A percentile compares a stretch with the other conserved stretches of the same genome.
Evolutionary conservation across 2,113 vertebrate species (phyloP).

Genomic region (Delphinus delphis): DNA sequence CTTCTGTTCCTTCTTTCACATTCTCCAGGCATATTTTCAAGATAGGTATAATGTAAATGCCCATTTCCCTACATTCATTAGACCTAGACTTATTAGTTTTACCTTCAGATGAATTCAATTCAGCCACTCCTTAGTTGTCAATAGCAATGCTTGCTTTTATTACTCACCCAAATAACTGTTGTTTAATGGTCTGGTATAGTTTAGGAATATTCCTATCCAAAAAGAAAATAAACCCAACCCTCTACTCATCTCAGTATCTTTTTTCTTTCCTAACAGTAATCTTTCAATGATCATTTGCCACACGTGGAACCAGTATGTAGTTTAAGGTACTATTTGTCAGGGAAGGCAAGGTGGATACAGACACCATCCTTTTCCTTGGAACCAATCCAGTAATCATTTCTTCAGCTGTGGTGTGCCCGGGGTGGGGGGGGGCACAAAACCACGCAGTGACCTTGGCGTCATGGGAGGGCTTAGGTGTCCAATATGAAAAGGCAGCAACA

Average conservation of each 20-base stretch:
- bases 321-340: not conserved
- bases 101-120: slow-evolving; percentile 92
- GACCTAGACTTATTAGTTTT: slow-evolving; percentile 92
- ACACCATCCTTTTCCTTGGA: not conserved
- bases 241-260: slow-evolving; percentile 90
- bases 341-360: not conserved
- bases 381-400: not conserved
- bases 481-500: not conserved
- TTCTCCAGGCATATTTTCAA: slow-evolving; percentile 91
- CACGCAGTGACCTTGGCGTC: not conserved
- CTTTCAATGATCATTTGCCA: slow-evolving; percentile 75
- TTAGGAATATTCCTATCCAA: slow-evolving; percentile 91
- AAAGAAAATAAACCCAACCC: slow-evolving; percentile 93
- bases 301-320: not conserved
- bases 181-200: slow-evolving; percentile 89
- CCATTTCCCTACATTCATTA: slow-evolving; percentile 90
- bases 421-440: not conserved
- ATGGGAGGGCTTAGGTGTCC: not conserved
- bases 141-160: slow-evolving; percentile 92
- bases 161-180: slow-evolving; percentile 91
- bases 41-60: slow-evolving; percentile 90
- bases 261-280: slow-evolving; percentile 93
- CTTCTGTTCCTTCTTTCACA: slow-evolving; percentile 90
- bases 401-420: not conserved
- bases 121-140: slow-evolving; percentile 89